Evolutionary conservation across 2,797 vertebrate genomes (phyloP), one percentile per base, ranked within the genome.

Genomic region (Meda fulgida): DNA sequence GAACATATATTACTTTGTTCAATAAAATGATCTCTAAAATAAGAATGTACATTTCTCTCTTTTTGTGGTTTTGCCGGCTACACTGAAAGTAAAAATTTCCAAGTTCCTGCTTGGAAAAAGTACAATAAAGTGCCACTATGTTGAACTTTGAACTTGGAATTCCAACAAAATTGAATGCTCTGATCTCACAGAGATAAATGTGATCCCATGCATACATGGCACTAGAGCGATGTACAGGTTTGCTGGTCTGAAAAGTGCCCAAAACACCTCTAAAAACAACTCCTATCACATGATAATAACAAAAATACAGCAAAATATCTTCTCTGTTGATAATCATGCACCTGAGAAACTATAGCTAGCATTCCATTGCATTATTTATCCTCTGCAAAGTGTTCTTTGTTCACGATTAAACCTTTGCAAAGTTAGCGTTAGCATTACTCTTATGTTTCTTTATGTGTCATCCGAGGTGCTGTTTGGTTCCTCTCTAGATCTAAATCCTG

Each of bases 381-480:
- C 48, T 55, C 51, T 16, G 11, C 9, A 31, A 2, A 55, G 21
- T 55, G 10, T n/a, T 55, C 19, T 8, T 34, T 58, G 73, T 58
- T 76, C 29, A 36, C 29, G 55, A 55, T 31, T 13, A 51, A 51
- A 36, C 53, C 14, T 36, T 77, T 60, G 53, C 23, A 58, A 36
- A 16, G 13, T 11, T 26, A 77, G 38, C 34, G 2, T 48, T 66
- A 66, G 77, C 60, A 9, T 66, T 4, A 7, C 11, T 79, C 2
- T 21, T 40, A 16, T 60, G 16, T 78, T 23, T 55, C 48, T 73
- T 34, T 77, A 1, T 66, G 63, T 65, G 40, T 51, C 60, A 38
- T 31, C 14, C 36, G 5, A 58, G 76, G 43, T 70, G 29, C 48
- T 85, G 34, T 34, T 53, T 69, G 38, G 65, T 53, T 86, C 46